Conservation (phyloP, 2,113 vertebrate species). For the Oncorhynchus gorbuscha region DNA sequence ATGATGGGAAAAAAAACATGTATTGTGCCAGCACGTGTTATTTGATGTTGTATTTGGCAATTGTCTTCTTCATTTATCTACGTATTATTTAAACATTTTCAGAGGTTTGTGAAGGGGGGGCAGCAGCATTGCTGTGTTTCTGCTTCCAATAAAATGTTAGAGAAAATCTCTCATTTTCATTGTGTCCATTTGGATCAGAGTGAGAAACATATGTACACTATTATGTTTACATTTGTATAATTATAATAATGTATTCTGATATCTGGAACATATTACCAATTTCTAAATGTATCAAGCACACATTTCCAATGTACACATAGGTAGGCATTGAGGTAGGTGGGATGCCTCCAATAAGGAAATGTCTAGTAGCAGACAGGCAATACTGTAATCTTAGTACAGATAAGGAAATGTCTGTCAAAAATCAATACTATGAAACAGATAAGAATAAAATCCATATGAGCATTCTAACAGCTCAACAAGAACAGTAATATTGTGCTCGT, state of each 20-base stretch:
- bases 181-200: background rate
- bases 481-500: background rate
- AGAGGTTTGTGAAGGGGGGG: constrained; percentile 75
- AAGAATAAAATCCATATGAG: background rate
- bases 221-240: background rate
- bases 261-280: background rate
- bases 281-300: too few species aligned
- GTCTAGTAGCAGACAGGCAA: too few species aligned
- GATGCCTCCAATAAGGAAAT: background rate
- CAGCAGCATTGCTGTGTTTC: constrained; percentile 70
- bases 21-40: constrained; percentile 77
- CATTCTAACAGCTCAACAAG: background rate
- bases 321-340: background rate
- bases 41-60: constrained; percentile 73
- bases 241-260: background rate
- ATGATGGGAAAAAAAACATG: constrained; percentile 65
- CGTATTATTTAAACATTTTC: constrained; percentile 77
- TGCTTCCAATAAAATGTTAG: constrained; percentile 76
- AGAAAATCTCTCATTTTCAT: constrained; percentile 7
- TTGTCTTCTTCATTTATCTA: constrained; percentile 59
- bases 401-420: background rate
- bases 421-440: background rate
- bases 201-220: background rate
- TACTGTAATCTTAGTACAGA: background rate
- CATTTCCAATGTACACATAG: background rate